Base-by-base conservation (phyloP, 1,140 invertebrate genomes). In the Lepidurus arcticus region DNA sequence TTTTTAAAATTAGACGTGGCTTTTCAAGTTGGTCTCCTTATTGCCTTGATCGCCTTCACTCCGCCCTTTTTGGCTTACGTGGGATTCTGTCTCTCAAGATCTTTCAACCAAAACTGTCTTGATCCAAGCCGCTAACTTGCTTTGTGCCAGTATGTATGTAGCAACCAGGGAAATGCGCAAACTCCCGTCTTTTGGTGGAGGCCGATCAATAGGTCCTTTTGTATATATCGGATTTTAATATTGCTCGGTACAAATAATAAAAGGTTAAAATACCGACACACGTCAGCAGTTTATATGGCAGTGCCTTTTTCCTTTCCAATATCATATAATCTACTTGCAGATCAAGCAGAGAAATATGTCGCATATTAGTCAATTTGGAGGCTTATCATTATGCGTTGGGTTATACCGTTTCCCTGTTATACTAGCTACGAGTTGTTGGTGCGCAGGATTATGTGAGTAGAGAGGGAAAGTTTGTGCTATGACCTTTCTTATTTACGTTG, bases 1-100 rank as follows among this genome's bases (percentile, higher is more conserved):
- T 65, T 65, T 65, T 65, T 65, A 65, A 65, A 65, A 65, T 65
- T 65, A 65, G 53, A 65, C 53, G 53, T 65, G 53, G 34, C 53
- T 65, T 65, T 65, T 1, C 53, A 4, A 65, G 53, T 65, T 65
- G 53, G 16, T 65, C 4, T 65, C 21, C 53, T 16, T 7, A 21
- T 21, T 65, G 16, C 7, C 9, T 65, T 13, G 53, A 21, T 65
- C 53, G 21, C 53, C 0, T 65, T 65, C 53, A 65, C 53, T 65
- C 53, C 53, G 53, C 53, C 53, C n/a, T 65, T 65, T 65, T 65
- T 65, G 53, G 53, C 53, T 65, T 65, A 7, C 13, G 53, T 65
- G 6, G 9, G 53, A 65, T 65, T 65, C 53, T 65, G 53, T 16
- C 53, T 65, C 53, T 65, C 8, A 65, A 65, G 53, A 16, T 65